These are phyloP conservation scores for Neria commutata DNA, from an alignment of 2,888 invertebrate genomes.

Conservation along the genomic window DNA sequence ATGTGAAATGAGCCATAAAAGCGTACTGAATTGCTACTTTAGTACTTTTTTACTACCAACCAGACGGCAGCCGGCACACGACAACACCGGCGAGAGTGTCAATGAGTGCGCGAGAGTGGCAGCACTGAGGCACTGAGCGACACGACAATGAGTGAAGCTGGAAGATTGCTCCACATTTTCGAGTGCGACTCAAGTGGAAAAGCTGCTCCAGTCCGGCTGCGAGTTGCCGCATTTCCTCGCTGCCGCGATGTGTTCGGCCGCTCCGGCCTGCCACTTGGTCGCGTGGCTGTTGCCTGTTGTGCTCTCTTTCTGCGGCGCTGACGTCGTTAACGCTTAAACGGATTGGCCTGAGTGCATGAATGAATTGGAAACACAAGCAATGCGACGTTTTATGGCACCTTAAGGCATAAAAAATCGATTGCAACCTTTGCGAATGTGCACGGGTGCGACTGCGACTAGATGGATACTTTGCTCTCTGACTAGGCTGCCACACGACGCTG, in stretches of 20 bases:
- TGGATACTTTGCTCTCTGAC: not conserved
- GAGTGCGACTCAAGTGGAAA: not conserved
- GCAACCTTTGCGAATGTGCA: constrained; percentile 8
- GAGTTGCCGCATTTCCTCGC: too few relatives aligned
- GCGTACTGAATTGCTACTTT: constrained; percentile 45
- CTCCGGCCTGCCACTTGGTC: not conserved
- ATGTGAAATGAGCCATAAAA: constrained; percentile 48
- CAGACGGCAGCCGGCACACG: constrained; percentile 20
- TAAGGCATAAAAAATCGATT: constrained; percentile 36
- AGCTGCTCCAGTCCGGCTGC: too few relatives aligned
- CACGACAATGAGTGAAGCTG: not conserved
- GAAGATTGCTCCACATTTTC: not conserved
- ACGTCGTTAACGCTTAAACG: constrained; percentile 22
- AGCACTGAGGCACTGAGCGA: not conserved
- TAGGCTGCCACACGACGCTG: not conserved
- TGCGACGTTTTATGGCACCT: constrained; percentile 26
- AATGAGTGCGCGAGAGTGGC: not conserved
- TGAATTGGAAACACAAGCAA: constrained; percentile 25
- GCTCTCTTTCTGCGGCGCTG: constrained; percentile 22
- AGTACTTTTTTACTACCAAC: constrained; percentile 27
- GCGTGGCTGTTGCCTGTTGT: constrained; percentile 14
- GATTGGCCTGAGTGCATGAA: constrained; percentile 22
- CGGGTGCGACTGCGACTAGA: not conserved
- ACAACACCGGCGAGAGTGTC: constrained; percentile 27
- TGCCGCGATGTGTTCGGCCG: not conserved